These are phyloP conservation scores for Lordiphosa collinella DNA, from an alignment of 1,140 invertebrate genomes.

Conservation along the genomic window DNA sequence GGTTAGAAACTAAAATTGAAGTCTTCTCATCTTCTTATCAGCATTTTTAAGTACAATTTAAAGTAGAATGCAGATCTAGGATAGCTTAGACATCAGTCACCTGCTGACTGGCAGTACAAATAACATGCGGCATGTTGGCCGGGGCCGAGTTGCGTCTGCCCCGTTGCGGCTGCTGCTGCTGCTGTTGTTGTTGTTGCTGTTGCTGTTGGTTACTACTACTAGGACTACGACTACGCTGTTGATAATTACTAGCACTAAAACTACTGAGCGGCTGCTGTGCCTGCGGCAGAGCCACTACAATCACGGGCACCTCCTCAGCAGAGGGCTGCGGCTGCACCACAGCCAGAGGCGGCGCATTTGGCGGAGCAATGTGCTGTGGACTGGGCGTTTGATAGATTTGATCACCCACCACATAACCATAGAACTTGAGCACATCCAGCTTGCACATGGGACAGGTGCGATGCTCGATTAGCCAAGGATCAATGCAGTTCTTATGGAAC, in stretches of 20 bases:
- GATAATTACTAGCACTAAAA: slow-evolving; percentile 55
- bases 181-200: slow-evolving; percentile 26
- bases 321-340: slow-evolving; percentile 18
- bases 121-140: slow-evolving; percentile 55
- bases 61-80: slow-evolving; percentile 3
- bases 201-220: slow-evolving; percentile 55
- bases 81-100: slow-evolving; percentile 71
- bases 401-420: slow-evolving; percentile 89
- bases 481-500: slow-evolving; percentile 96
- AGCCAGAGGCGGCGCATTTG: slow-evolving; percentile 19
- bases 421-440: slow-evolving; percentile 95
- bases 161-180: slow-evolving; percentile 35
- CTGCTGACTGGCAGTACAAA: slow-evolving; percentile 75
- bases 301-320: slow-evolving; percentile 63
- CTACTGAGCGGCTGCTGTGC: slow-evolving; percentile 42
- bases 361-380: slow-evolving; percentile 50
- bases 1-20: slow-evolving; percentile 42
- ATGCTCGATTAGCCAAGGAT: slow-evolving; percentile 96
- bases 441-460: slow-evolving; percentile 97
- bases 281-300: slow-evolving; percentile 61
- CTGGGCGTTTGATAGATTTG: slow-evolving; percentile 73
- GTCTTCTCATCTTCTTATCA: slow-evolving; percentile 49
- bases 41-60: slow-evolving; percentile 31
- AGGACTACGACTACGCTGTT: slow-evolving; percentile 68
- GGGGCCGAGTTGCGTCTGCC: slow-evolving; percentile 66